phyloP scores from a whole-genome alignment of 2,797 vertebrate species.

The Prunella strophiata region DNA sequence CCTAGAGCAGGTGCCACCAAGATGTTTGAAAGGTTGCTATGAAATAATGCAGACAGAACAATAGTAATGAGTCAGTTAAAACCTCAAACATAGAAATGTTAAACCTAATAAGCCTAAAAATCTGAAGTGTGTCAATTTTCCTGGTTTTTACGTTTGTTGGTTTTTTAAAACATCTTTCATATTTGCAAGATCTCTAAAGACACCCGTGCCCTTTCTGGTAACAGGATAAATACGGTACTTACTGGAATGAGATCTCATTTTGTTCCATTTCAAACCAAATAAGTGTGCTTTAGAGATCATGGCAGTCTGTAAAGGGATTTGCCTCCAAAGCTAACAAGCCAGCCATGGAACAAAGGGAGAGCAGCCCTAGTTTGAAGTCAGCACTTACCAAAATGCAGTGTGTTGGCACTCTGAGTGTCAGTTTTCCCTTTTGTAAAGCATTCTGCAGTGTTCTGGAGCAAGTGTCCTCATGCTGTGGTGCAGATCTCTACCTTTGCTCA shows the following conservation, averaged over 20 bases:
- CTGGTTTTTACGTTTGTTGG: background rate
- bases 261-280: slow-evolving; percentile 12
- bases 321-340: background rate
- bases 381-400: background rate
- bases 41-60: background rate
- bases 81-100: background rate
- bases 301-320: slow-evolving; percentile 19
- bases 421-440: background rate
- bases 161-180: background rate
- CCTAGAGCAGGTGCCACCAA: background rate
- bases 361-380: background rate
- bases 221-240: background rate
- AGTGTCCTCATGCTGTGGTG: background rate
- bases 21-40: background rate
- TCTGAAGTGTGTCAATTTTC: background rate
- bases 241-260: slow-evolving; percentile 16
- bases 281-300: background rate
- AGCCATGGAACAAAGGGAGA: background rate
- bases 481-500: background rate
- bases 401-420: background rate
- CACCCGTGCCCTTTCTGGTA: background rate
- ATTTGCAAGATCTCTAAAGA: slow-evolving; percentile 25
- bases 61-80: background rate
- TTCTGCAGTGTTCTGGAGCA: background rate
- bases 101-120: background rate